Evolutionary conservation across 2,797 vertebrate species (phyloP), one percentile per base, ranked within the genome.

Genomic region (Macroramphosus scolopax): DNA sequence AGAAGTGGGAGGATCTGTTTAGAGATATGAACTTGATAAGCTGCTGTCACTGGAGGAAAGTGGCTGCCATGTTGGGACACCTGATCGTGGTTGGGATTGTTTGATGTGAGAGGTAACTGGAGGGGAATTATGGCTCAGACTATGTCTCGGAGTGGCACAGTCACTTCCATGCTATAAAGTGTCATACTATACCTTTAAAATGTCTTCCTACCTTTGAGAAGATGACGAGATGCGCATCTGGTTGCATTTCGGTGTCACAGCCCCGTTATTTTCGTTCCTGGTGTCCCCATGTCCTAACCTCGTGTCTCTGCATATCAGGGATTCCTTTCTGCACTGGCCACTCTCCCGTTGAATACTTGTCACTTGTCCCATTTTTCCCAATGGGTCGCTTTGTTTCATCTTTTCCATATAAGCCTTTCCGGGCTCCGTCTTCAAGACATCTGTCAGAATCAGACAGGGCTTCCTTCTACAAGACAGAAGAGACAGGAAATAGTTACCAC

Each of bases 391-490:
- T 20, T 4, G 36, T 51, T 38, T 65, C 0, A 63, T 69, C 39
- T 41, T 75, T 32, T 76, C 63, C 11, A 89, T 58, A 18, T 79
- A 82, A 10, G 40, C 69, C 39, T 49, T 80, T 2, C 88, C 89
- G 0, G 1, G 32, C 3, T 89, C 54, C 4, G 85, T 88, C 65
- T 83, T 84, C 2, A 91, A 66, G 20, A 90, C 82, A 14, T 90
- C 83, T 9, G 51, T 70, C 30, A 91, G 68, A 41, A 87, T 49
- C 39, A 90, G 37, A 32, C 64, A 59, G 8, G 79, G 70, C 29
- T 74, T 81, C 58, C 57, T 83, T 52, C 88, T 87, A 11, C 26
- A 54, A 24, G 44, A 66, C 18, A 3, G 47, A 51, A 53, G 13
- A 65, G 37, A 69, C 0, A 47, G 29, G 37, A 3, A 26, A 34